Percentiles rank a stretch among this genome's conserved stretches.
Evolutionary conservation across 2,113 vertebrate species (phyloP).

Genomic region (Corythornis madagascariensis): DNA sequence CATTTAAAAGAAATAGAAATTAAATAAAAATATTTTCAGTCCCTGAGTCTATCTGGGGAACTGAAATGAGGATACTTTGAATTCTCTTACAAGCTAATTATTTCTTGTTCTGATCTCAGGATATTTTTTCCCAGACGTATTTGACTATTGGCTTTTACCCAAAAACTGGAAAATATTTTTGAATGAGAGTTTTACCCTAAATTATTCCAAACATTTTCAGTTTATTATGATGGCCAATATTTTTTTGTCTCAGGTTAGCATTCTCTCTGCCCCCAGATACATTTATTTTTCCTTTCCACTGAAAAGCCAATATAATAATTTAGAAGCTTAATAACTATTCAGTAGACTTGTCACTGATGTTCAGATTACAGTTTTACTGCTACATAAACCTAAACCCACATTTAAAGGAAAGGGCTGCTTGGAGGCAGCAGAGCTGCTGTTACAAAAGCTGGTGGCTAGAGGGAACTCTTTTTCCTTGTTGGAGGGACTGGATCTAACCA

Average conservation of each 20-base stretch:
- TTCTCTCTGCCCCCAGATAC: not conserved
- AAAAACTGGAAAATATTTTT: slow-evolving; percentile 12
- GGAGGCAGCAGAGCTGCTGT: not conserved
- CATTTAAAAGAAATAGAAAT: slow-evolving; percentile 41
- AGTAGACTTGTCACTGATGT: slow-evolving; percentile 60
- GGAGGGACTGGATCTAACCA: not conserved
- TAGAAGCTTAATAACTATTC: slow-evolving; percentile 50
- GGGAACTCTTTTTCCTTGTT: slow-evolving; percentile 70
- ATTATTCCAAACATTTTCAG: slow-evolving; percentile 17
- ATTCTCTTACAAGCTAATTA: slow-evolving; percentile 20
- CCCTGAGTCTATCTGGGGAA: slow-evolving; percentile 31
- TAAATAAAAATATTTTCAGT: slow-evolving; percentile 34
- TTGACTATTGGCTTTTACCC: slow-evolving; percentile 7
- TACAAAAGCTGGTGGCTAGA: slow-evolving; percentile 63
- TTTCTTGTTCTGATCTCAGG: slow-evolving; percentile 28
- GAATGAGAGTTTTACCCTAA: slow-evolving; percentile 6
- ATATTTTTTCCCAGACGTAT: slow-evolving; percentile 25
- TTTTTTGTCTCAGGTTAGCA: slow-evolving; percentile 33
- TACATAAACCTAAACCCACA: slow-evolving; percentile 52
- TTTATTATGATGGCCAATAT: not conserved
- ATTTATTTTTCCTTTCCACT: slow-evolving; percentile 49
- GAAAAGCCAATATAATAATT: slow-evolving; percentile 45
- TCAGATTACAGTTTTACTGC: slow-evolving; percentile 69
- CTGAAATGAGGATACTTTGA: slow-evolving; percentile 8
- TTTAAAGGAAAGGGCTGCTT: not conserved